Percentiles rank a stretch among this genome's conserved stretches.
phyloP scores from a whole-genome alignment of 2,797 vertebrate genomes.

The Dicrostonyx torquatus region DNA sequence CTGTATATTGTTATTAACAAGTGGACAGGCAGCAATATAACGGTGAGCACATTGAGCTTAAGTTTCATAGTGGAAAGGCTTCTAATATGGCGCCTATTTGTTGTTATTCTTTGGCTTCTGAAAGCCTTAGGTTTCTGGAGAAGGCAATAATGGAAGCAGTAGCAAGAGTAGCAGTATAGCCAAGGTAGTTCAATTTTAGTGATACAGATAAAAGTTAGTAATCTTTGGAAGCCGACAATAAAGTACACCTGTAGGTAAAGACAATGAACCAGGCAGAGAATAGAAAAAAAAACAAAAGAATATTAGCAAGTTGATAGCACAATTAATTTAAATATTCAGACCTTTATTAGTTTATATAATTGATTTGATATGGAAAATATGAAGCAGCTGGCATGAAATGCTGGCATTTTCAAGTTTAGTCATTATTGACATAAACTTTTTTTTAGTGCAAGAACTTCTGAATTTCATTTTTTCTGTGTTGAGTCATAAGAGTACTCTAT shows the following conservation, averaged over 20 bases:
- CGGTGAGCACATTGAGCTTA: constrained; percentile 88
- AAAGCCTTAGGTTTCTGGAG: constrained; percentile 80
- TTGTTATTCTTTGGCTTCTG: constrained; percentile 81
- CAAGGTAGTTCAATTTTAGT: constrained; percentile 82
- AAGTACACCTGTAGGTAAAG: constrained; percentile 83
- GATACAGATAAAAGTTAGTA: constrained; percentile 86
- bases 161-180: constrained; percentile 74
- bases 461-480: constrained; percentile 68
- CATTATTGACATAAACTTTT: constrained; percentile 72
- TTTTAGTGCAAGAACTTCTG: constrained; percentile 56
- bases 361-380: constrained; percentile 73
- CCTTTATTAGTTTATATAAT: constrained; percentile 78
- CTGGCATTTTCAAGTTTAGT: constrained; percentile 65
- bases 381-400: constrained; percentile 80
- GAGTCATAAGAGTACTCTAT: constrained; percentile 57
- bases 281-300: constrained; percentile 82
- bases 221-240: constrained; percentile 86
- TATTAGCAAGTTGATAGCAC: constrained; percentile 84
- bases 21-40: constrained; percentile 94
- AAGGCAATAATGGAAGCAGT: constrained; percentile 85
- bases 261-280: constrained; percentile 85
- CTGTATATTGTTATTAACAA: constrained; percentile 96
- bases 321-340: constrained; percentile 78
- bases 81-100: constrained; percentile 75
- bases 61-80: constrained; percentile 88